Base-by-base conservation (phyloP, 2,888 invertebrate species). In the Galerucella nymphaeae region DNA sequence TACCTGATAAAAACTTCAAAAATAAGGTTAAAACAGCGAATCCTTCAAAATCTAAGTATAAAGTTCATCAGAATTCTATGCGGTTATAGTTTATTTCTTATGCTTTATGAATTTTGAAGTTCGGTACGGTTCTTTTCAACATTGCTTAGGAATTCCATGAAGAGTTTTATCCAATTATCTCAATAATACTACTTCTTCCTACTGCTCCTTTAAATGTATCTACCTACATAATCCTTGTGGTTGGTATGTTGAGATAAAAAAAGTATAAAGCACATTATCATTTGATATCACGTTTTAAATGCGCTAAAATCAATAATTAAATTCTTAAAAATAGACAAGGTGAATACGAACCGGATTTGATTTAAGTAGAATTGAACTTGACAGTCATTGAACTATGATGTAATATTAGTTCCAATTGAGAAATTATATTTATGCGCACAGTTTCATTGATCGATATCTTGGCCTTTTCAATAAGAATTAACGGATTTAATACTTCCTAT, bases 301-400 rank as follows among this genome's bases (percentile, higher is more conserved):
- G 30, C 30, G 30, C 8, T 38, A 9, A 9, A 38, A 38, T 38
- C 8, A 53, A 10, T 18, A 53, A 53, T 53, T 10, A 11, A 18
- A 53, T 53, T 53, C 53, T 16, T 16, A 53, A 53, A 53, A 53
- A 13, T n/a, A 2, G 8, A 53, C 53, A 50, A 50, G 50, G 50
- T n/a, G 50, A 50, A 45, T 45, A 50, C 16, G 16, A 53, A 53
- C 53, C 53, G 53, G 53, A 53, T 53, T 48, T 48, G 6, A 48
- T 9, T 53, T 53, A 50, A 50, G 50, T 5, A 50, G 50, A 50
- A 18, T 53, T 53, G n/a, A 53, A 16, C 53, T 53, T 3, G 53
- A 16, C n/a, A 53, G 53, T 53, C 11, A 3, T 53, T 53, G 53
- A 53, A 16, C 53, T 18, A 16, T 53, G 53, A 53, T 53, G 53